Evolutionary conservation across 2,888 invertebrate species (phyloP).

Genomic region (Neelides folsomi): DNA sequence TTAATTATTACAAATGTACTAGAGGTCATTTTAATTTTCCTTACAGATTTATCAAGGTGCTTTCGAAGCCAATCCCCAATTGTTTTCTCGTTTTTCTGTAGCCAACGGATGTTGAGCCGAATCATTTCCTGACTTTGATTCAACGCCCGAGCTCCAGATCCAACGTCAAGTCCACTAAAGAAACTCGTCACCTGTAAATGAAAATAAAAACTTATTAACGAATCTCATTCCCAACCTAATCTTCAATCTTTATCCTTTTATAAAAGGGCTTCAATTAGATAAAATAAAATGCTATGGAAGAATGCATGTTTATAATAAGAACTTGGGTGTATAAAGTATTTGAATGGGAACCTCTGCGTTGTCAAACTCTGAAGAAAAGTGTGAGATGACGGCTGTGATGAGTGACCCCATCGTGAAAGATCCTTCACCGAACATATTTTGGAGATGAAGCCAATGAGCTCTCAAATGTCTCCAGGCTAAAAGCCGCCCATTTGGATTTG

Average conservation of each 20-base stretch:
- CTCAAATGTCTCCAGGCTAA: constrained; percentile 60
- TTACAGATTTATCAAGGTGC: constrained; percentile 10
- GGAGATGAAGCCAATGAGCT: constrained; percentile 53
- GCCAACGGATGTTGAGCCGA: constrained; percentile 69
- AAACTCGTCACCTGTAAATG: constrained; percentile 48
- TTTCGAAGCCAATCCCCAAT: constrained; percentile 44
- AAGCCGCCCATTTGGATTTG: constrained; percentile 54
- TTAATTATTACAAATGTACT: no score
- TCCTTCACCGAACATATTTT: constrained; percentile 50
- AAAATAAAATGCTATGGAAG: no score
- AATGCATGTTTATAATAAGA: no score
- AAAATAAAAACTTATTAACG: no score
- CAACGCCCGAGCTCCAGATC: constrained; percentile 48
- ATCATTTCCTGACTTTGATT: constrained; percentile 65
- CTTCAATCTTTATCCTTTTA: no score
- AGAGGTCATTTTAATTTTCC: no score
- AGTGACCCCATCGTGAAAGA: constrained; percentile 49
- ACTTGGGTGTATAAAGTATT: no score
- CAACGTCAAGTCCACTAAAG: constrained; percentile 45
- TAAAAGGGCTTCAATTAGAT: no score
- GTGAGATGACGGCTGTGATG: constrained; percentile 50
- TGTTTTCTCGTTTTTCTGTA: constrained; percentile 45
- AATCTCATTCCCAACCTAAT: no score
- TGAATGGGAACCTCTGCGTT: constrained; percentile 60
- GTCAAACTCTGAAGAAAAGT: constrained; percentile 59